Conservation (phyloP, 2,113 vertebrate species). For the Equus quagga region DNA sequence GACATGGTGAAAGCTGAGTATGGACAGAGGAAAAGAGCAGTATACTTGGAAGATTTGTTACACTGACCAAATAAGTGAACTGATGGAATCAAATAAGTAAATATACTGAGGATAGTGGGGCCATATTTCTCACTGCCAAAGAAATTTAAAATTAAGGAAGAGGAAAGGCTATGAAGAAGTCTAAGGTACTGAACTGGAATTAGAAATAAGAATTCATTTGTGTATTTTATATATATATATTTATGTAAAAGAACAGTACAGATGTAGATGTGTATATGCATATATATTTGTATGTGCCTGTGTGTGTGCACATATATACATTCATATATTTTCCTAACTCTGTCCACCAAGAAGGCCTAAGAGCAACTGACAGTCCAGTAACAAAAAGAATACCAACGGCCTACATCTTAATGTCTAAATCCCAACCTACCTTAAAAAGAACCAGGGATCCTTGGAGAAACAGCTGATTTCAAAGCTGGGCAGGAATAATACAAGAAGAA, state of each 20-base stretch:
- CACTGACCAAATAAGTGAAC: neutral
- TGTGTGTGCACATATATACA: neutral
- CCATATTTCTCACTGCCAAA: neutral
- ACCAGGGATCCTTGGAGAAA: neutral
- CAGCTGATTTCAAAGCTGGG: neutral
- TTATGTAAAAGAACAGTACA: neutral
- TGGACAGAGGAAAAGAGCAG: neutral
- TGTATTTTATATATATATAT: neutral
- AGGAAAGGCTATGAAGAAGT: neutral
- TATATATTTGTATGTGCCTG: too few species aligned
- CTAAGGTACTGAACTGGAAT: neutral
- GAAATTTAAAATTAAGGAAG: neutral
- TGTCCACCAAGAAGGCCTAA: neutral
- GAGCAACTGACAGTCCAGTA: neutral
- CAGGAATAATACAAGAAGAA: neutral
- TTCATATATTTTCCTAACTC: neutral
- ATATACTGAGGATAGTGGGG: neutral
- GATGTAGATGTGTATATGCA: neutral
- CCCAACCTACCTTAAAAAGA: neutral
- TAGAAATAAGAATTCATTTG: neutral
- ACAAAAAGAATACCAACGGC: neutral
- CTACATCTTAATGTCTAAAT: neutral
- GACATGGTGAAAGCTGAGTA: neutral
- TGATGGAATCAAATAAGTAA: neutral
- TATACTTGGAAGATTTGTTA: neutral